Percentiles rank a stretch among this genome's conserved stretches.
These are phyloP conservation scores for Taxidea taxus DNA, from an alignment of 2,113 vertebrate genomes.

Conservation along the genomic window DNA sequence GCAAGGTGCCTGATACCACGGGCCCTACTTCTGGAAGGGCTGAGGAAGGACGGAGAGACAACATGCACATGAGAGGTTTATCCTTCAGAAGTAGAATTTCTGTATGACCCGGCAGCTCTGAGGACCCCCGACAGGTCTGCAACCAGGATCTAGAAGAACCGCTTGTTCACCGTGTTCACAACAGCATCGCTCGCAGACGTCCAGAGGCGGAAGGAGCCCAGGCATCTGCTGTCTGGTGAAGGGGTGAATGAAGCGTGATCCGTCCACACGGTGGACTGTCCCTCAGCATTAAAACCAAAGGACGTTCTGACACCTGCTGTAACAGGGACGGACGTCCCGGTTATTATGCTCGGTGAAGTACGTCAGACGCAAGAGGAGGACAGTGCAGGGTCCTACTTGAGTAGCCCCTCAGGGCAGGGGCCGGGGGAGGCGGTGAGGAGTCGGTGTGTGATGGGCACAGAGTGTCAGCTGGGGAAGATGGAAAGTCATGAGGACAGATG, in stretches of 20 bases:
- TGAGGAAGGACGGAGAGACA: not conserved
- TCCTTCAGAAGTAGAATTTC: not conserved
- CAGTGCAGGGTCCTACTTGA: not conserved
- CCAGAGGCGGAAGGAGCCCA: not conserved
- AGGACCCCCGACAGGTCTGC: not conserved
- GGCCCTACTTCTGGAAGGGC: not conserved
- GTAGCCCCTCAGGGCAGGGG: too few species aligned
- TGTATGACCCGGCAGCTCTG: not conserved
- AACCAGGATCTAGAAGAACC: not conserved
- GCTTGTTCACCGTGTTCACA: not conserved
- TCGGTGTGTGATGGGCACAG: not conserved
- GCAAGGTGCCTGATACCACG: accelerated
- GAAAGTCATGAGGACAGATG: not conserved
- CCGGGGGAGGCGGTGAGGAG: not conserved
- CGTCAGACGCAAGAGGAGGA: not conserved
- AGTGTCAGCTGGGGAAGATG: not conserved
- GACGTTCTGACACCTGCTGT: not conserved
- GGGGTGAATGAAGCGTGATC: too few species aligned
- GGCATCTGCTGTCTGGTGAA: not conserved
- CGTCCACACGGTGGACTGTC: accelerated
- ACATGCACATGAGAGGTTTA: not conserved
- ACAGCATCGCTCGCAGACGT: not conserved
- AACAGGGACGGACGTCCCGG: too few species aligned
- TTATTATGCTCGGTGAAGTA: not conserved
- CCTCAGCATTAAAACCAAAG: not conserved